Evolutionary conservation across 2,888 invertebrate species (phyloP), one percentile per base, ranked within the genome.

Genomic region (Stegophylla sp.): DNA sequence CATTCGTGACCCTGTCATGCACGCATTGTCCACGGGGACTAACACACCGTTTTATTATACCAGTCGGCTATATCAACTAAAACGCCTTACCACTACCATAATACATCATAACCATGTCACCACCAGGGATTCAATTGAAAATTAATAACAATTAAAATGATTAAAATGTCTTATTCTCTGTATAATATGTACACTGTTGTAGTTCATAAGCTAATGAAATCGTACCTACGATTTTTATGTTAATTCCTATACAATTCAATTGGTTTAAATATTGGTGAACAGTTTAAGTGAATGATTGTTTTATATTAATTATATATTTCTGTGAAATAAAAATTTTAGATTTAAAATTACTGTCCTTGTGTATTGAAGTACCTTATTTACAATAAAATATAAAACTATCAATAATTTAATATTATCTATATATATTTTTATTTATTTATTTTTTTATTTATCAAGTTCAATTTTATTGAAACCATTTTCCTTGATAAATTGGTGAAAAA

Each of bases 21-120:
- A 53, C 75, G 75, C 75, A 66, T 66, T 66, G 64, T 76, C 75
- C 64, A 53, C 53, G n/a, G 75, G 75, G 75, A 75, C 41, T 51
- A 5, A 20, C 17, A 20, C 17, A 23, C 41, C 23, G 34, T n/a
- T 45, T 28, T 23, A 17, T 61, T 26, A 45, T 73, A 45, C n/a
- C 26, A 43, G 43, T 23, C 15, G 45, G n/a, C 28, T n/a, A 10
- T 4, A 45, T 28, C 45, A 43, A 15, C 66, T 20, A 23, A 64
- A 41, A 12, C 41, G 7, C 53, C 53, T 71, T 53, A 3, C 17
- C 10, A 23, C 23, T 63, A 51, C 20, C 28, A n/a, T 71, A 23
- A 34, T 34, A 26, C 56, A 56, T 43, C 23, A 56, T 41, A 56
- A 56, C 53, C 56, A 56, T 10, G 34, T 34, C 53, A 23, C 61